Evolutionary conservation across 2,888 invertebrate genomes (phyloP), one percentile per base, ranked within the genome.

Genomic region (Amiota communis): DNA sequence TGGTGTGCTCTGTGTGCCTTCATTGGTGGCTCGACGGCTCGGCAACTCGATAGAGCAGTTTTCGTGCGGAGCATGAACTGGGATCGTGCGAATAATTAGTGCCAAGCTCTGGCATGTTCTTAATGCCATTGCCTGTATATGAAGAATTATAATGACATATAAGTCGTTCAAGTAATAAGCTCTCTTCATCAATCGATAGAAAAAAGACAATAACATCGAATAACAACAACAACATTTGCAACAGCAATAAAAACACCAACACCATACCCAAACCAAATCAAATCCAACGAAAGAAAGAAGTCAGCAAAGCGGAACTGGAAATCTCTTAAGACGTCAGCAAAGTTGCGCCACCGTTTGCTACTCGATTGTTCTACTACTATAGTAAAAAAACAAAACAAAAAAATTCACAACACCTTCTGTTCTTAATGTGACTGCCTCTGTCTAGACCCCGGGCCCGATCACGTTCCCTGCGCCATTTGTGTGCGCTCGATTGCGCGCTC

Each of bases 301-400:
- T 77, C 79, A 82, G 73, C 80, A 84, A 85, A 86, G 86, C 86
- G 86, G 86, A 84, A 84, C 86, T 84, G 76, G 78, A 79, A 83
- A 84, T 72, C 72, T 79, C 12, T 20, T n/a, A 68, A 46, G 67
- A 51, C 51, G 48, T 47, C 65, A 20, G 17, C 70, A 77, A 80
- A 77, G 77, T 74, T 78, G 76, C 80, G 78, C 82, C 80, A 77
- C 82, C 86, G 86, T 86, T 83, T 83, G 79, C 57, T 11, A 12
- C 74, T 20, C 36, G 51, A 36, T 36, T 36, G 36, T 36, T 36
- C 36, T 36, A 36, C 36, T 36, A 36, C 36, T 36, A 6, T 36
- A 36, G 36, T 17, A 17, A 20, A 59, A 70, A 15, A 17, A 49
- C 17, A 49, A 47, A 61, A 20, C 10, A 70, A 47, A n/a, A 36